These are phyloP conservation scores for Mesocricetus auratus DNA, from an alignment of 2,113 vertebrate genomes.

Conservation along the genomic window DNA sequence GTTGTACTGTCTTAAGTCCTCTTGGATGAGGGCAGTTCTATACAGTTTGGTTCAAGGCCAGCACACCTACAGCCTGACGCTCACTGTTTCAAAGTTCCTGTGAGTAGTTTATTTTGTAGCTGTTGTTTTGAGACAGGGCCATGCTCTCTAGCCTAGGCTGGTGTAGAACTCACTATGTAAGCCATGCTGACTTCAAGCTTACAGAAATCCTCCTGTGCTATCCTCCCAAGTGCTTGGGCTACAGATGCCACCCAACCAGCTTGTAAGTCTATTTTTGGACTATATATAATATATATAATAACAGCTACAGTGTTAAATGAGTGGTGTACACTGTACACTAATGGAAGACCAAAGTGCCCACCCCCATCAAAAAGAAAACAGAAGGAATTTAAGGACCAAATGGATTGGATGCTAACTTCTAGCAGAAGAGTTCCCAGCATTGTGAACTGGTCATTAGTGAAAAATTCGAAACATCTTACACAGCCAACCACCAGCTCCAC, in stretches of 20 bases:
- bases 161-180: neutral
- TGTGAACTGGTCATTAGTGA: neutral
- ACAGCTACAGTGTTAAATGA: slow-evolving; percentile 47
- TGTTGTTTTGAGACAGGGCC: neutral
- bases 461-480: slow-evolving; percentile 19
- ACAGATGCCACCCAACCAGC: neutral
- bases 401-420: neutral
- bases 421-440: neutral
- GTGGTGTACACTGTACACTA: neutral
- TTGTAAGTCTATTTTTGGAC: neutral
- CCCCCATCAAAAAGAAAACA: neutral
- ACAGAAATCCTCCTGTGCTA: neutral
- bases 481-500: neutral
- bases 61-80: neutral
- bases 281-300: neutral
- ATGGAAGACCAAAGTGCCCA: neutral
- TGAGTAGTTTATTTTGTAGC: neutral
- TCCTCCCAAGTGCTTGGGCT: neutral
- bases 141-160: neutral
- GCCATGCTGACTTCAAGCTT: neutral
- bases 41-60: neutral
- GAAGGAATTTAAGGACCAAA: slow-evolving; percentile 31
- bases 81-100: neutral
- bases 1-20: neutral
- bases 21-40: neutral